These are phyloP conservation scores for Muscicapa comitata DNA, from an alignment of 2,797 vertebrate genomes.

Conservation along the genomic window DNA sequence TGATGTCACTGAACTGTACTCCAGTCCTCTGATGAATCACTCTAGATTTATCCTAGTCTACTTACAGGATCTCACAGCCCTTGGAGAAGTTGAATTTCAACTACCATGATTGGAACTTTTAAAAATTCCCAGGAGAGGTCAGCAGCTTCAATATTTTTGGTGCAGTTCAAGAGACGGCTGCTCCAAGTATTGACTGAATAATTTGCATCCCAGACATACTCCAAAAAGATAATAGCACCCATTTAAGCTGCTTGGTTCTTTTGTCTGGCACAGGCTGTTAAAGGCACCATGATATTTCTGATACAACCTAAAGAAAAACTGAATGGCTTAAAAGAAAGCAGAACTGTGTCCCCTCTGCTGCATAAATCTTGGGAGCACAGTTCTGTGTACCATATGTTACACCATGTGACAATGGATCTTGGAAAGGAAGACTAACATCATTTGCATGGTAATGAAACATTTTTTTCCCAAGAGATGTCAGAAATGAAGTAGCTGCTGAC, in stretches of 20 bases:
- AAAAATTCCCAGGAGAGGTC: neutral
- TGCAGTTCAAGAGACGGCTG: neutral
- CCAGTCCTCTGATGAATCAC: neutral
- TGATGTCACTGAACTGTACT: neutral
- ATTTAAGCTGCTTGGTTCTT: neutral
- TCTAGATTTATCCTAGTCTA: neutral
- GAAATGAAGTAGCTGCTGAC: neutral
- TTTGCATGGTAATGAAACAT: constrained; percentile 43
- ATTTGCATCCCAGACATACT: neutral
- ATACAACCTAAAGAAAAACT: neutral
- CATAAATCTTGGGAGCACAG: neutral
- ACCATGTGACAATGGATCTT: neutral
- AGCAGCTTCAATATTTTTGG: neutral
- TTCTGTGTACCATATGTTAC: neutral
- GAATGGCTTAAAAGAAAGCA: neutral
- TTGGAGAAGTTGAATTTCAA: neutral
- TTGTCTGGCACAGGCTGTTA: neutral
- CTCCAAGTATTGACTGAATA: neutral
- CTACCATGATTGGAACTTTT: neutral
- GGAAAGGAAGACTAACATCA: neutral
- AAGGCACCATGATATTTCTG: neutral
- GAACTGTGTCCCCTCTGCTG: neutral
- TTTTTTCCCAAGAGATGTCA: neutral
- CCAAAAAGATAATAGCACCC: neutral
- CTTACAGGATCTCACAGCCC: neutral